phyloP scores from a whole-genome alignment of 2,888 invertebrate species.

The Creontiades dilutus region DNA sequence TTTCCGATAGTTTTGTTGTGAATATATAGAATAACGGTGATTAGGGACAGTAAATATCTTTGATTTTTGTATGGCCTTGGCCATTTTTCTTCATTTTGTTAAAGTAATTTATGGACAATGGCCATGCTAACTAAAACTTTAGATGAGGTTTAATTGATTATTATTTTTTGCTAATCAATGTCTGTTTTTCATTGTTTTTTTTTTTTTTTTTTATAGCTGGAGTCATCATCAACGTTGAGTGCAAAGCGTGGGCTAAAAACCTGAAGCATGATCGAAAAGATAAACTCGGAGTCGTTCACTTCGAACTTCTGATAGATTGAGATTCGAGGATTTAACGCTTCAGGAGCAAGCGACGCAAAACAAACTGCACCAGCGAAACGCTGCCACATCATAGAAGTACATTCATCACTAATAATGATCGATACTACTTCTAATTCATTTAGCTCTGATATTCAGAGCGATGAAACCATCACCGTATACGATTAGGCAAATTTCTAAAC shows the following conservation, averaged over 20 bases:
- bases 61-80: too few relatives aligned
- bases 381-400: conserved; percentile 8
- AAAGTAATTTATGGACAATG: too few relatives aligned
- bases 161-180: too few relatives aligned
- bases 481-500: conserved; percentile 1
- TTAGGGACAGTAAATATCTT: too few relatives aligned
- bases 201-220: conserved; percentile 82
- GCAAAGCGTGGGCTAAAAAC: conserved; percentile 95
- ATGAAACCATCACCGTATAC: conserved; percentile 33
- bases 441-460: conserved; percentile 69
- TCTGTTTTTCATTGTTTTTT: not conserved
- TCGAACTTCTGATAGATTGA: conserved; percentile 93
- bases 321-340: not conserved
- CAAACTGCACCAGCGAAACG: conserved; percentile 33
- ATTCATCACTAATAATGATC: conserved; percentile 1
- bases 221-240: conserved; percentile 94
- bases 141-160: not conserved
- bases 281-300: conserved; percentile 94
- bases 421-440: conserved; percentile 37
- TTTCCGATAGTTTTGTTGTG: too few relatives aligned
- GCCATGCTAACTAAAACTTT: conserved; percentile 69
- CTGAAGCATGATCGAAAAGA: conserved; percentile 92
- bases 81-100: too few relatives aligned
- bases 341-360: not conserved
- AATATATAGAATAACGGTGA: too few relatives aligned